phyloP scores from a whole-genome alignment of 2,888 invertebrate genomes.

The Bellardia pandia region DNA sequence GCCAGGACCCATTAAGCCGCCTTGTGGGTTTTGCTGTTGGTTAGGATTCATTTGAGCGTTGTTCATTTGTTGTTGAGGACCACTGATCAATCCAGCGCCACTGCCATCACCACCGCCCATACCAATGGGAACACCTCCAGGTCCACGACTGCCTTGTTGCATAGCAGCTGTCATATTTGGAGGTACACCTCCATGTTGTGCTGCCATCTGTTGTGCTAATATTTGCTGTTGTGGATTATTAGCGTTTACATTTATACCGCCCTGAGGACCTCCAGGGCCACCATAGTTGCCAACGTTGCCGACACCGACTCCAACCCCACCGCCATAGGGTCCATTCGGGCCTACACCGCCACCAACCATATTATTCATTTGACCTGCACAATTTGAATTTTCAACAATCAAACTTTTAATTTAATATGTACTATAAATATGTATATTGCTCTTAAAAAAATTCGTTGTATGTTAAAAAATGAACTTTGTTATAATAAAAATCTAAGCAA shows the following conservation, averaged over 20 bases:
- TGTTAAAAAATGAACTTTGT: no score
- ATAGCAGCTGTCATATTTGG: conserved; percentile 81
- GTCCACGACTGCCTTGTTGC: conserved; percentile 82
- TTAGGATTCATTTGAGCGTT: conserved; percentile 79
- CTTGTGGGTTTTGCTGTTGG: conserved; percentile 81
- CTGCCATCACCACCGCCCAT: conserved; percentile 86
- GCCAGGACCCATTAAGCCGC: conserved; percentile 73
- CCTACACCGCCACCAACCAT: conserved; percentile 78
- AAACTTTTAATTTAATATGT: background rate
- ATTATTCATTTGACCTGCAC: conserved; percentile 82
- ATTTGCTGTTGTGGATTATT: conserved; percentile 81
- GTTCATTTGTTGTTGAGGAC: conserved; percentile 88
- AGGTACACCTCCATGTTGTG: conserved; percentile 80
- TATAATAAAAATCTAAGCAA: no score
- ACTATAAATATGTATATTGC: no score
- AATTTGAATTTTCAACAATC: conserved; percentile 21
- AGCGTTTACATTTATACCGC: conserved; percentile 76
- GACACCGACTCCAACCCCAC: conserved; percentile 79
- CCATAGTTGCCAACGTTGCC: conserved; percentile 79
- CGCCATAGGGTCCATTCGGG: conserved; percentile 82
- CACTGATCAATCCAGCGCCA: conserved; percentile 86
- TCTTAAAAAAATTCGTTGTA: no score
- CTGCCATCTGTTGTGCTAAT: conserved; percentile 81
- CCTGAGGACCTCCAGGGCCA: conserved; percentile 78
- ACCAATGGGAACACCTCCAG: conserved; percentile 85